Percentiles rank a stretch among this genome's conserved stretches.
phyloP scores from a whole-genome alignment of 2,797 vertebrate genomes.

The Chelon labrosus region DNA sequence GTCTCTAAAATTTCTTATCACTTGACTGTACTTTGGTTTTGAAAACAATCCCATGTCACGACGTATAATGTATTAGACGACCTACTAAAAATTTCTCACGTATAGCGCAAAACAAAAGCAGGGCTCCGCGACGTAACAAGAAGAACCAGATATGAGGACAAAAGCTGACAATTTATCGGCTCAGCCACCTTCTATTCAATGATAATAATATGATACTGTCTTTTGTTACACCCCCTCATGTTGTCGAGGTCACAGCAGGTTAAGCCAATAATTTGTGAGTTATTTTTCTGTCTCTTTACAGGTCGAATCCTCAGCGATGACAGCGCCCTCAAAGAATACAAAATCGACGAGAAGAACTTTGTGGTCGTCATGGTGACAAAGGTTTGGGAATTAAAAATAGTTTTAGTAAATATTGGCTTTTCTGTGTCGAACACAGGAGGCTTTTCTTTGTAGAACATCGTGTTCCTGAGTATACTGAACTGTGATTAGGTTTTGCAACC shows the following conservation, averaged over 20 bases:
- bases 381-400: constrained; percentile 80
- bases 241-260: constrained; percentile 8
- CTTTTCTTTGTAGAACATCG: not conserved
- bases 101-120: not conserved
- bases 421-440: not conserved
- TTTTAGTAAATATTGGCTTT: not conserved
- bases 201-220: constrained; percentile 3
- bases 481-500: constrained; percentile 2
- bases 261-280: not conserved
- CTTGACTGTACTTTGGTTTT: not conserved
- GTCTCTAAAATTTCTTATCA: not conserved
- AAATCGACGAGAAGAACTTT: constrained; percentile 98
- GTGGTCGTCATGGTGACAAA: constrained; percentile 99
- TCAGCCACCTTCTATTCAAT: constrained; percentile 4
- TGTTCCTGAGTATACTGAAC: not conserved
- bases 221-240: constrained; percentile 8
- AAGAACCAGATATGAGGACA: constrained; percentile 25
- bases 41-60: not conserved
- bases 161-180: constrained; percentile 8
- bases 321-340: constrained; percentile 94
- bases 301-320: constrained; percentile 98
- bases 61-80: not conserved
- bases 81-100: constrained; percentile 8
- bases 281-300: constrained; percentile 61
- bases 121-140: not conserved